These are phyloP conservation scores for Callimorpha dominula DNA, from an alignment of 2,888 invertebrate species.

Conservation along the genomic window DNA sequence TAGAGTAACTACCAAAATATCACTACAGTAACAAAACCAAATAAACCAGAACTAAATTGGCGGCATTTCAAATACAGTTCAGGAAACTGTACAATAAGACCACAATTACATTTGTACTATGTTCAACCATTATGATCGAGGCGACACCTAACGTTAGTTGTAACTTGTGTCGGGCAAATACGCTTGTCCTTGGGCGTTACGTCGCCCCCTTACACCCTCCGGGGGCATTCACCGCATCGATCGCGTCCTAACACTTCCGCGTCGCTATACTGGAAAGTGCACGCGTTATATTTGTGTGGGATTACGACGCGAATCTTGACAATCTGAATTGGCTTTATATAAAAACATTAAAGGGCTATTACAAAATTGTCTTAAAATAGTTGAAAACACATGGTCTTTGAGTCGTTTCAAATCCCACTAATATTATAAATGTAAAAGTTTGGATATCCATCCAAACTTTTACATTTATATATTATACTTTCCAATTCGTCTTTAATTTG, in stretches of 20 bases:
- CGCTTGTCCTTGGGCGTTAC: constrained; percentile 54
- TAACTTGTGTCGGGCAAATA: constrained; percentile 40
- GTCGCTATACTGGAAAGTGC: constrained; percentile 28
- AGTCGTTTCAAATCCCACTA: no score
- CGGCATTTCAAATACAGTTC: not conserved
- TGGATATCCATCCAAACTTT: no score
- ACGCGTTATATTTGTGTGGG: constrained; percentile 11
- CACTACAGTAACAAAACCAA: not conserved
- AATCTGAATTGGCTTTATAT: not conserved
- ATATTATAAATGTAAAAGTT: no score
- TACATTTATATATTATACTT: no score
- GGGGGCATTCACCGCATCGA: constrained; percentile 63
- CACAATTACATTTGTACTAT: not conserved
- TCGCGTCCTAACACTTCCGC: constrained; percentile 45
- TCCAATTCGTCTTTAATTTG: no score
- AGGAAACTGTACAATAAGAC: not conserved
- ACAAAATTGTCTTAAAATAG: not conserved
- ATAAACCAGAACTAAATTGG: not conserved
- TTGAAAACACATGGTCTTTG: not conserved
- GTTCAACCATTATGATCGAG: not conserved
- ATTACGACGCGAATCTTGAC: constrained; percentile 1
- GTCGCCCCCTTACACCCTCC: constrained; percentile 42
- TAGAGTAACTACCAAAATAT: no score
- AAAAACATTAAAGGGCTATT: not conserved
- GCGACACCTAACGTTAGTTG: constrained; percentile 1